Evolutionary conservation across 2,888 invertebrate genomes (phyloP), one percentile per base, ranked within the genome.

Genomic region (Polyploca ridens): DNA sequence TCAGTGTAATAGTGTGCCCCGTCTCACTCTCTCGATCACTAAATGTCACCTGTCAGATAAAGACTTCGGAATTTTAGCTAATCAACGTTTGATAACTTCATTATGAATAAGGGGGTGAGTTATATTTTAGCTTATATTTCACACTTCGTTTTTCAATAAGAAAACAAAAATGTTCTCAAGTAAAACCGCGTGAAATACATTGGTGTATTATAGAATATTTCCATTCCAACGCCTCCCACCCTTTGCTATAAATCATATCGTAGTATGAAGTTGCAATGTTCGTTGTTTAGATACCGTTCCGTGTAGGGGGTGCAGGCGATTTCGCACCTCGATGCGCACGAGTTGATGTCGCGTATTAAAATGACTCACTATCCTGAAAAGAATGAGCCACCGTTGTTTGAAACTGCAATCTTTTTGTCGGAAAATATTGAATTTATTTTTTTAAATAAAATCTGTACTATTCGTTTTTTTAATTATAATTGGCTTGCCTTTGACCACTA

Each of bases 271-370:
- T 61, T 41, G 64, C 66, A 63, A 61, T 69, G 70, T 64, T 65
- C 59, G 63, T 67, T 74, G 68, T 70, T 71, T 69, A 72, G 69
- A 65, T 67, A 71, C 71, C 70, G 67, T 46, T 46, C n/a, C 33
- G 16, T 5, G 19, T 1, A n/a, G 16, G 54, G 54, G 54, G 54
- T 54, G 54, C 54, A 54, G 54, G 10, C 54, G 54, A 54, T 54
- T 54, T 54, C 54, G 14, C n/a, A n/a, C 19, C 19, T 54, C 54
- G 54, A 19, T 54, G 54, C 54, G 54, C 54, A 16, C 3, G 54
- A 54, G 54, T 54, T 19, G 54, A 54, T 19, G 16, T 54, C 54
- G 46, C 46, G 14, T 54, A 54, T 16, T 19, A 54, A 54, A 54
- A 54, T 54, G 54, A 54, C 16, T 54, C 54, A 54, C 54, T 19